phyloP scores from a whole-genome alignment of 1,140 invertebrate genomes.

The Apocrypta bakeri region DNA sequence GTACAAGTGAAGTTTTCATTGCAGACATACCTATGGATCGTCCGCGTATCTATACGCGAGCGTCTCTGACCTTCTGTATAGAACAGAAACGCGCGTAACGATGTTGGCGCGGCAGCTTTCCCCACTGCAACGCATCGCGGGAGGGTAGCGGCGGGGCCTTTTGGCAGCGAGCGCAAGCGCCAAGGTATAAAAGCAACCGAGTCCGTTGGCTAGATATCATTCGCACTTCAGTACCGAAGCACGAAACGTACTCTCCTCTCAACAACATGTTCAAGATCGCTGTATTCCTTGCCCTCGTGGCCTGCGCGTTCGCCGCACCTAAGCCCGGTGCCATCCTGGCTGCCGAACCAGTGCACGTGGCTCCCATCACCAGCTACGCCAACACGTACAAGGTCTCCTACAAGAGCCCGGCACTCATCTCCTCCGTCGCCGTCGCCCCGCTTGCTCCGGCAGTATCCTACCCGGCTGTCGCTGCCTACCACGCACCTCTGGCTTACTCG shows the following conservation, averaged over 20 bases:
- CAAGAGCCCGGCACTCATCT: slow-evolving; percentile 55
- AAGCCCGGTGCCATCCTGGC: slow-evolving; percentile 53
- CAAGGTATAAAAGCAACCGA: slow-evolving; percentile 42
- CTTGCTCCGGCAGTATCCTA: slow-evolving; percentile 52
- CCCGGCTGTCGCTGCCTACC: slow-evolving; percentile 11
- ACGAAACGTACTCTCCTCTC: slow-evolving; percentile 67
- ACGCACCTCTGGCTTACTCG: slow-evolving; percentile 65
- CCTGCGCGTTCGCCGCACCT: slow-evolving; percentile 69
- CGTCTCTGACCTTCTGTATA: background rate
- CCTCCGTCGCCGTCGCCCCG: slow-evolving; percentile 39
- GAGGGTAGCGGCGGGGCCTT: background rate
- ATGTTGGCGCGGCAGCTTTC: background rate
- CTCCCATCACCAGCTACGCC: slow-evolving; percentile 55
- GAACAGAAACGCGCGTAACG: background rate
- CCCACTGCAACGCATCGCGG: background rate
- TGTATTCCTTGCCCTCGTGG: slow-evolving; percentile 75
- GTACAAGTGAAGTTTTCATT: background rate
- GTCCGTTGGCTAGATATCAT: slow-evolving; percentile 63
- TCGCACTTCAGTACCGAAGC: slow-evolving; percentile 67
- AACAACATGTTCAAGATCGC: slow-evolving; percentile 74
- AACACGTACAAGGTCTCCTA: slow-evolving; percentile 61
- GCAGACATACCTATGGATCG: too few species aligned
- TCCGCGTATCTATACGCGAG: too few species aligned
- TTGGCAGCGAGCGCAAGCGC: background rate
- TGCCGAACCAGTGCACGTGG: slow-evolving; percentile 46